Evolutionary conservation across 23 tunicate species (phyloP).

Genomic region (Aplidium turbinatum): DNA sequence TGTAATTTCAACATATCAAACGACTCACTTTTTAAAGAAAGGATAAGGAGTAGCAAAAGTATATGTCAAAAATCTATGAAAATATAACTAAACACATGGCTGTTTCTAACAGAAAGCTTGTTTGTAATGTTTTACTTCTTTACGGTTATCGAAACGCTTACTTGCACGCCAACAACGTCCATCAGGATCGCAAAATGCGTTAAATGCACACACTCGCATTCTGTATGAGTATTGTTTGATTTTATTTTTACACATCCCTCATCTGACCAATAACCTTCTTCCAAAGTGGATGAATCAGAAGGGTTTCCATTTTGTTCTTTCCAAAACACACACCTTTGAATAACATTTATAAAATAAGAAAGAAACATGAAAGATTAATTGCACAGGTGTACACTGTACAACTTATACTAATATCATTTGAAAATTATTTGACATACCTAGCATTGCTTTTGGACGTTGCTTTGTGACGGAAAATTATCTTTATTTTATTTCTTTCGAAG

Average conservation of each 20-base stretch:
- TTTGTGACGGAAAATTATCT: constrained; percentile 19
- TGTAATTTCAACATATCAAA: too few relatives aligned
- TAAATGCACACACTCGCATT: constrained; percentile 67
- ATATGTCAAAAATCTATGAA: too few relatives aligned
- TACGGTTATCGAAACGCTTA: too few relatives aligned
- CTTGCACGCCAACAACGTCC: constrained; percentile 57
- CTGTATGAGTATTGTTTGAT: constrained; percentile 52
- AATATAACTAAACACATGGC: too few relatives aligned
- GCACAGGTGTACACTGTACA: too few relatives aligned
- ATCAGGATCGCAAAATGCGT: constrained; percentile 75
- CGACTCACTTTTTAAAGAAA: too few relatives aligned
- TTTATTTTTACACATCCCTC: constrained; percentile 39
- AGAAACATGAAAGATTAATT: too few relatives aligned
- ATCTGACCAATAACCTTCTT: constrained; percentile 47
- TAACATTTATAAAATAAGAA: too few relatives aligned
- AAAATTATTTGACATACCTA: not conserved
- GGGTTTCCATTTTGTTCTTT: not conserved
- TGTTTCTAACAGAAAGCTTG: too few relatives aligned
- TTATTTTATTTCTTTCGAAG: constrained; percentile 24
- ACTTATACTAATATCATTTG: too few relatives aligned
- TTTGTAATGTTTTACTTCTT: too few relatives aligned
- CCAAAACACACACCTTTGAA: constrained; percentile 78
- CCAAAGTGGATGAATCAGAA: not conserved
- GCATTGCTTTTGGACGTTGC: not conserved
- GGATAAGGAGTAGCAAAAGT: too few relatives aligned